A percentile compares a stretch with the other conserved stretches of the same genome.
Conservation (phyloP, 2,113 vertebrate genomes). For the Chloropsis cyanopogon region DNA sequence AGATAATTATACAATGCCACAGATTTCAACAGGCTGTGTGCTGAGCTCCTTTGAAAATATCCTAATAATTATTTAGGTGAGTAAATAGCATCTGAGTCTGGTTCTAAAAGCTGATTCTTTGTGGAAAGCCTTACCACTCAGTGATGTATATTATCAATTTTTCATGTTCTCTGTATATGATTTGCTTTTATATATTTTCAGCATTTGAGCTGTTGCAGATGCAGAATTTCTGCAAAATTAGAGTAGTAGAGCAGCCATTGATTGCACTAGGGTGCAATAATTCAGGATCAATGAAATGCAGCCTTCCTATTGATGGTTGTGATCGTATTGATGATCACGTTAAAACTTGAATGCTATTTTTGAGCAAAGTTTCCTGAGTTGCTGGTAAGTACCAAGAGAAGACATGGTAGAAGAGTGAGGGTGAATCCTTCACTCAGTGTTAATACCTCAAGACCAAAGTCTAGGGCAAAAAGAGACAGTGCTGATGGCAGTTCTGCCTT, state of each 20-base stretch:
- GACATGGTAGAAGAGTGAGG: neutral
- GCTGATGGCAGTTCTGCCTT: neutral
- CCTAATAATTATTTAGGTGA: constrained; percentile 12
- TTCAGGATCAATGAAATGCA: neutral
- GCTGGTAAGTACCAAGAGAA: neutral
- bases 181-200: neutral
- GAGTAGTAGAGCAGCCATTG: neutral
- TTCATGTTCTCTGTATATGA: neutral
- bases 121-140: neutral
- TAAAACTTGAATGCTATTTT: neutral
- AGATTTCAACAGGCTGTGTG: neutral
- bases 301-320: neutral
- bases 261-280: neutral
- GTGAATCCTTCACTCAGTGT: neutral
- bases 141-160: neutral
- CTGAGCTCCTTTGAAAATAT: neutral
- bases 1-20: too few species aligned
- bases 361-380: neutral
- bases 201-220: neutral
- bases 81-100: neutral
- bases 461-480: neutral
- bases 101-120: neutral
- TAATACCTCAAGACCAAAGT: neutral
- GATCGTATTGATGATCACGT: neutral
- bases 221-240: neutral